Evolutionary conservation across 2,797 vertebrate genomes (phyloP).

Genomic region (Ficedula albicollis): DNA sequence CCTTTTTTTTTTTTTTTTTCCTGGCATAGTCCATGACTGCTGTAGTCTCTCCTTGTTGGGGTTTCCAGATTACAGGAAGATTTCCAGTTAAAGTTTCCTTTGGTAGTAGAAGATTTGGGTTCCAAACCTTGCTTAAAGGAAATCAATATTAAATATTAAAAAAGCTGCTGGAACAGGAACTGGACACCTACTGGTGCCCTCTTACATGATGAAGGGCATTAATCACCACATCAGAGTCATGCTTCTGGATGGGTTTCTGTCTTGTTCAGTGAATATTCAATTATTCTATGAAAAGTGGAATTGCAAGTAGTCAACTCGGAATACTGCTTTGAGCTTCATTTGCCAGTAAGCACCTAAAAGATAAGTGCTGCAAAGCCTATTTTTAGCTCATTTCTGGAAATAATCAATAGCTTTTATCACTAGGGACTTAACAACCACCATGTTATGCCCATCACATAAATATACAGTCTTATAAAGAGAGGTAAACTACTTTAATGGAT

Average conservation of each 20-base stretch:
- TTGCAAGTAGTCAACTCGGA: not conserved
- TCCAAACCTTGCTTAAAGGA: conserved; percentile 2
- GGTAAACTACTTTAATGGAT: not conserved
- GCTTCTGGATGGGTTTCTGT: not conserved
- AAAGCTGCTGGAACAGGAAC: not conserved
- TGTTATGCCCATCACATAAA: not conserved
- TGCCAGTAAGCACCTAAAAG: not conserved
- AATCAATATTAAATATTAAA: not conserved
- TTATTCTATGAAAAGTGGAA: not conserved
- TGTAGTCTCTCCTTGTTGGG: not conserved
- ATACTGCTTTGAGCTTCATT: conserved; percentile 1
- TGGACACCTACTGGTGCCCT: not conserved
- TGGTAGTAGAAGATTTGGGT: not conserved
- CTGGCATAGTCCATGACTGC: not conserved
- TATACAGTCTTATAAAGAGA: not conserved
- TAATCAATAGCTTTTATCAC: not conserved
- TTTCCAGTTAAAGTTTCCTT: conserved; percentile 1
- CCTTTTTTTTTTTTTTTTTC: too few relatives aligned
- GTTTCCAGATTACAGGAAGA: not conserved
- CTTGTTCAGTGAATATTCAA: conserved; percentile 6
- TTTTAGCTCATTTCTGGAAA: not conserved
- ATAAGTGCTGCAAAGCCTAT: not conserved
- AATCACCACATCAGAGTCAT: not conserved
- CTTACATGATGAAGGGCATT: not conserved
- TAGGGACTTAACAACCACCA: not conserved